phyloP scores from a whole-genome alignment of 2,888 invertebrate species.

The Aleiodes leptofemur region DNA sequence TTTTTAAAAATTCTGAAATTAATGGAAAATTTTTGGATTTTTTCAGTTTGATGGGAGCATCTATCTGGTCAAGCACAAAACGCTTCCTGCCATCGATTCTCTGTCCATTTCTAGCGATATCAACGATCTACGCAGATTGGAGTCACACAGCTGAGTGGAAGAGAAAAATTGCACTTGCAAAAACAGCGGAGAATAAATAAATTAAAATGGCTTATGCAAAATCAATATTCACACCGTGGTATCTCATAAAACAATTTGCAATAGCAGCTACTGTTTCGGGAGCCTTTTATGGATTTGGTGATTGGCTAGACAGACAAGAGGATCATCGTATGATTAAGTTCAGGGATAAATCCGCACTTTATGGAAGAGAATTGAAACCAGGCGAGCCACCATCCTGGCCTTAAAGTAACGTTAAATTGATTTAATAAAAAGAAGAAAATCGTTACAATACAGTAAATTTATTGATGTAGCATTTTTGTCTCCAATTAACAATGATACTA shows the following conservation, averaged over 20 bases:
- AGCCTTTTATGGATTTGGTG: slow-evolving; percentile 77
- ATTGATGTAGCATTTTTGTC: slow-evolving; percentile 39
- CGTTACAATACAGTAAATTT: slow-evolving; percentile 33
- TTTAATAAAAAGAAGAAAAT: slow-evolving; percentile 21
- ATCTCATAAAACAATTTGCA: slow-evolving; percentile 71
- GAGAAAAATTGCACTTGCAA: slow-evolving; percentile 66
- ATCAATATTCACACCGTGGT: slow-evolving; percentile 38
- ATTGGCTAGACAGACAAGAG: slow-evolving; percentile 82
- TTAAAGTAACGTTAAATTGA: slow-evolving; percentile 64
- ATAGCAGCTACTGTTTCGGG: slow-evolving; percentile 78
- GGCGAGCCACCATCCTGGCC: slow-evolving; percentile 87
- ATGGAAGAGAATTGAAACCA: slow-evolving; percentile 81
- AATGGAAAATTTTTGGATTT: background rate
- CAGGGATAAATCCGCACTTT: slow-evolving; percentile 88
- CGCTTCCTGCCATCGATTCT: slow-evolving; percentile 83
- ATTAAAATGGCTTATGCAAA: slow-evolving; percentile 10
- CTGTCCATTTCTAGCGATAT: slow-evolving; percentile 80
- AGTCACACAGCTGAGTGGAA: slow-evolving; percentile 86
- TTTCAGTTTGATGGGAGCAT: slow-evolving; percentile 62
- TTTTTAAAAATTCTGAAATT: background rate
- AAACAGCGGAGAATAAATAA: slow-evolving; percentile 51
- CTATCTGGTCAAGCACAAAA: slow-evolving; percentile 74
- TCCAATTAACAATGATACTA: slow-evolving; percentile 12
- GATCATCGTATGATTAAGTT: slow-evolving; percentile 84
- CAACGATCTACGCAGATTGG: slow-evolving; percentile 84